Conservation (phyloP, 2,797 vertebrate species). For the Cyclopterus lumpus region DNA sequence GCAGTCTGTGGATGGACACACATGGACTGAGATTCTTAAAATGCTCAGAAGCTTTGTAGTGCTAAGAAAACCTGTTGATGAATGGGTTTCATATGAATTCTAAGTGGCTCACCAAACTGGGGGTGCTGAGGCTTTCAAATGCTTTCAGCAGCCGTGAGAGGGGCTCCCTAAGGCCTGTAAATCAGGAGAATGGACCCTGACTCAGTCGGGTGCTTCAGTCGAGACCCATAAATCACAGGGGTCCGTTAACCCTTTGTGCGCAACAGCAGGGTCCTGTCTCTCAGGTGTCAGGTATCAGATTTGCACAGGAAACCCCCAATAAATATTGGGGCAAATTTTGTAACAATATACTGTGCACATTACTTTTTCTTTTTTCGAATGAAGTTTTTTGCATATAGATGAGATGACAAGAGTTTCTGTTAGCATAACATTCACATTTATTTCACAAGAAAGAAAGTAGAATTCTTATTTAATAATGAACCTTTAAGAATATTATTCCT, state of each 20-base stretch:
- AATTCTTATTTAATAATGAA: neutral
- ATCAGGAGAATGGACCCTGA: constrained; percentile 84
- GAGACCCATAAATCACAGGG: constrained; percentile 84
- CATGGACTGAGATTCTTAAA: constrained; percentile 24
- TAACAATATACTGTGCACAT: constrained; percentile 12
- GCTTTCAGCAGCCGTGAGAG: constrained; percentile 84
- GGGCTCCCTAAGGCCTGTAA: constrained; percentile 80
- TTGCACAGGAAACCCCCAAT: constrained; percentile 53
- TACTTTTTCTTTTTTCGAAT: constrained; percentile 9
- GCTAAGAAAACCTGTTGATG: constrained; percentile 69
- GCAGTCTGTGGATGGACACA: constrained; percentile 36
- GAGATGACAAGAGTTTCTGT: constrained; percentile 4
- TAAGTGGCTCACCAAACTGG: constrained; percentile 76
- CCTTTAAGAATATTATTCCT: neutral
- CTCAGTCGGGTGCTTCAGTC: constrained; percentile 78
- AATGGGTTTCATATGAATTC: constrained; percentile 76
- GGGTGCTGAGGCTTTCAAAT: constrained; percentile 79
- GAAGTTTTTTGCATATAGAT: constrained; percentile 1
- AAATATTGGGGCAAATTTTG: constrained; percentile 41
- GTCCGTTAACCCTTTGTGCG: constrained; percentile 81
- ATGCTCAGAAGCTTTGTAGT: constrained; percentile 49
- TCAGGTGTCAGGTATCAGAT: constrained; percentile 81
- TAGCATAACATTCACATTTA: neutral
- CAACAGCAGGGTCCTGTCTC: constrained; percentile 78
- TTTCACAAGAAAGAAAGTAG: neutral